Evolutionary conservation across 2,113 vertebrate species (phyloP).

Genomic region (Callocephalon fimbriatum): DNA sequence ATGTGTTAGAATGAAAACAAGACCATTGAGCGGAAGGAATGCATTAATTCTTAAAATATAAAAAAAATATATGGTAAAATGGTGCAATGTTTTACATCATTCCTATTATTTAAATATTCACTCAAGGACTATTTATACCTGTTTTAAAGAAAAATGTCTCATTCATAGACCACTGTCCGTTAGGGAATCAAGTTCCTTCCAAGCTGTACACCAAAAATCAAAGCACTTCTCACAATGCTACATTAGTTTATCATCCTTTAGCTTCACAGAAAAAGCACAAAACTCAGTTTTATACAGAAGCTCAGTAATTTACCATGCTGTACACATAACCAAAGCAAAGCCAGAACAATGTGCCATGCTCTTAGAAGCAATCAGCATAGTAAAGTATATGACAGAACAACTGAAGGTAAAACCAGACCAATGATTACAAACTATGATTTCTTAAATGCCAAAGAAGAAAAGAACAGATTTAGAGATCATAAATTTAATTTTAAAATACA

Average conservation of each 20-base stretch:
- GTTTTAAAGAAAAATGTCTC: neutral
- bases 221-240: neutral
- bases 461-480: neutral
- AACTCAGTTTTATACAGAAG: neutral
- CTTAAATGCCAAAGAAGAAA: neutral
- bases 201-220: neutral
- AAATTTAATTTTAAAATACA: neutral
- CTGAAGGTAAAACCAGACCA: neutral
- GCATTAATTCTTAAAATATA: neutral
- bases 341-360: neutral
- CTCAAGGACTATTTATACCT: neutral
- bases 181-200: neutral
- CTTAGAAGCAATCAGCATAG: neutral
- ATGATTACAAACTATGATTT: neutral
- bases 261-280: neutral
- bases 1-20: neutral
- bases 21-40: neutral
- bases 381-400: neutral
- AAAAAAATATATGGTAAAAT: neutral
- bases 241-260: neutral
- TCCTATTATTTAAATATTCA: neutral
- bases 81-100: neutral
- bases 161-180: neutral
- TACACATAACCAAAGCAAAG: neutral
- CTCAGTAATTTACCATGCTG: neutral